These are phyloP conservation scores for Pseudopleuronectes americanus DNA, from an alignment of 2,797 vertebrate species.

Conservation along the genomic window DNA sequence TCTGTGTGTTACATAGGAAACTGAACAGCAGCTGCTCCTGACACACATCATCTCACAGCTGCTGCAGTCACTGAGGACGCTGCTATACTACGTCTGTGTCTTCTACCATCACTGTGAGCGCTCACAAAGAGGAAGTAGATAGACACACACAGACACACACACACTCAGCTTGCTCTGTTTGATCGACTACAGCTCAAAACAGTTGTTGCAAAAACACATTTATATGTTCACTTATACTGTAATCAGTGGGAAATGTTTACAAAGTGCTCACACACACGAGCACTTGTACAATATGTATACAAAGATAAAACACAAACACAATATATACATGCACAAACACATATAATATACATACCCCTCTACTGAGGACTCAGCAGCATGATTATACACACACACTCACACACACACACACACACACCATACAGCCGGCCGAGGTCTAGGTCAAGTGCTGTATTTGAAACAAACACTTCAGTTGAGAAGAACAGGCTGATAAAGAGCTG, in stretches of 20 bases:
- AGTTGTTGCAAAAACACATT: conserved; percentile 3
- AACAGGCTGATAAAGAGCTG: conserved; percentile 56
- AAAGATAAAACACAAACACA: background rate
- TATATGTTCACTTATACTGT: background rate
- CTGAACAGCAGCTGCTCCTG: conserved; percentile 26
- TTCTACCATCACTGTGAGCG: conserved; percentile 1
- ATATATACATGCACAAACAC: background rate
- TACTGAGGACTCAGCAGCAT: background rate
- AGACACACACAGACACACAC: background rate
- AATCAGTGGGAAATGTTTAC: background rate
- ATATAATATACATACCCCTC: background rate
- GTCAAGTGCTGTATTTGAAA: conserved; percentile 68
- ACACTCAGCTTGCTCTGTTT: conserved; percentile 1
- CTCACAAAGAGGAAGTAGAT: conserved; percentile 10
- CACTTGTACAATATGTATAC: too few species aligned
- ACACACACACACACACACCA: background rate
- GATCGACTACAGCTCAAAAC: background rate
- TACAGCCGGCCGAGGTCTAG: conserved; percentile 40
- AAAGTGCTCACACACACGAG: background rate
- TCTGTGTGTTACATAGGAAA: conserved; percentile 23
- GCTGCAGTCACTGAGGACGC: background rate
- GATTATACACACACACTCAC: background rate
- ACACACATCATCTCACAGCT: conserved; percentile 14
- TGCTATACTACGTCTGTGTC: background rate
- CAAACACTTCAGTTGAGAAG: conserved; percentile 63